These are phyloP conservation scores for Lithosia quadra DNA, from an alignment of 2,888 invertebrate genomes.

Conservation along the genomic window DNA sequence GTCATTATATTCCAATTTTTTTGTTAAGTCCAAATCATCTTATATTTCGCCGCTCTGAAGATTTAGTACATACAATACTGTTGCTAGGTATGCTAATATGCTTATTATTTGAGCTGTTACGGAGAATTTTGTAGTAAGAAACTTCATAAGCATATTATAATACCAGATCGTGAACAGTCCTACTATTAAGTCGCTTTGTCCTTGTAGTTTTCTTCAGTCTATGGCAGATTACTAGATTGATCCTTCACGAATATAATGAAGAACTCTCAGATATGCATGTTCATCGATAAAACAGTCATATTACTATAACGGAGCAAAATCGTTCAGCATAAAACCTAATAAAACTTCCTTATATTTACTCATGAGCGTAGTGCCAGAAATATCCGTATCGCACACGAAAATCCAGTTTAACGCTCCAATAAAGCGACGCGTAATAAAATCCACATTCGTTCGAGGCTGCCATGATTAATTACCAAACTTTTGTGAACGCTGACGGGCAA, in stretches of 20 bases:
- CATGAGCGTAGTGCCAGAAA: conserved; percentile 16
- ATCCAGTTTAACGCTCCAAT: conserved; percentile 51
- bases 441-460: conserved; percentile 33
- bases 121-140: too few relatives aligned
- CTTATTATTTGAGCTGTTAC: too few relatives aligned
- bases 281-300: neutral
- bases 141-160: too few relatives aligned
- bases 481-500: conserved; percentile 48
- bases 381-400: conserved; percentile 22
- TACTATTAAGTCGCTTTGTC: too few relatives aligned
- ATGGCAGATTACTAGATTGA: too few relatives aligned
- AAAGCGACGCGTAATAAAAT: conserved; percentile 54
- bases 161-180: too few relatives aligned
- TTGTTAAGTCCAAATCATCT: too few relatives aligned
- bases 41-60: too few relatives aligned
- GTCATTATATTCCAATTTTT: too few relatives aligned
- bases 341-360: conserved; percentile 15
- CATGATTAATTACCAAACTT: conserved; percentile 62
- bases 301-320: neutral
- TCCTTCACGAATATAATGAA: neutral
- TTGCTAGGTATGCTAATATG: too few relatives aligned
- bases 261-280: neutral
- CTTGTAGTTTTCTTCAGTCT: too few relatives aligned
- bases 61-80: too few relatives aligned
- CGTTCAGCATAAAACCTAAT: neutral